Percentiles rank a stretch among this genome's conserved stretches.
Conservation (phyloP, 30 jellyfish, hydroid and myxozoan species). For the Sanderia malayensis region DNA sequence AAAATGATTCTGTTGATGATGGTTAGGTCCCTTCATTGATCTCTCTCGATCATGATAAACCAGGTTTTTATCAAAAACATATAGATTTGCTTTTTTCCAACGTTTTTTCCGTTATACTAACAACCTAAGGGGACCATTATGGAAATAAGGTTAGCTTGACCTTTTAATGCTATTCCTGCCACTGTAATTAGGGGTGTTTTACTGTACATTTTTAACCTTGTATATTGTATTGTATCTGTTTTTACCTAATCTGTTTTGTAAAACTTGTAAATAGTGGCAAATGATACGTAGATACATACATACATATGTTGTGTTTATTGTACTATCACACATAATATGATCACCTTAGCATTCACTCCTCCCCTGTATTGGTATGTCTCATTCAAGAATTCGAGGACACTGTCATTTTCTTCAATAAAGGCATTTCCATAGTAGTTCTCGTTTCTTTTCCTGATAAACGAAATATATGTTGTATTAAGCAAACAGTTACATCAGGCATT, state of each 20-base stretch:
- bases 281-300: too few relatives aligned
- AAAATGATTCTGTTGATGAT: neutral
- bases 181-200: slow-evolving; percentile 17
- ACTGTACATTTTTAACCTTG: neutral
- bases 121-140: slow-evolving; percentile 43
- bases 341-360: neutral
- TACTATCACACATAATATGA: neutral
- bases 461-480: neutral
- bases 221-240: neutral
- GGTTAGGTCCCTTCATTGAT: neutral
- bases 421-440: neutral
- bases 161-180: slow-evolving; percentile 45
- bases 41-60: neutral
- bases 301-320: neutral
- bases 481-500: neutral
- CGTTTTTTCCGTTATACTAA: neutral
- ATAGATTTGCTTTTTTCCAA: neutral
- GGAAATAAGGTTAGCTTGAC: slow-evolving; percentile 27
- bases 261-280: too few relatives aligned
- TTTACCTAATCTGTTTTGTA: neutral
- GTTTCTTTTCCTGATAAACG: neutral
- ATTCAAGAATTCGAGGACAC: neutral
- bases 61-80: neutral
- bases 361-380: slow-evolving; percentile 2
- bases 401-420: neutral